Evolutionary conservation across 2,113 vertebrate genomes (phyloP).

Genomic region (Leptobrachium ailaonicum): DNA sequence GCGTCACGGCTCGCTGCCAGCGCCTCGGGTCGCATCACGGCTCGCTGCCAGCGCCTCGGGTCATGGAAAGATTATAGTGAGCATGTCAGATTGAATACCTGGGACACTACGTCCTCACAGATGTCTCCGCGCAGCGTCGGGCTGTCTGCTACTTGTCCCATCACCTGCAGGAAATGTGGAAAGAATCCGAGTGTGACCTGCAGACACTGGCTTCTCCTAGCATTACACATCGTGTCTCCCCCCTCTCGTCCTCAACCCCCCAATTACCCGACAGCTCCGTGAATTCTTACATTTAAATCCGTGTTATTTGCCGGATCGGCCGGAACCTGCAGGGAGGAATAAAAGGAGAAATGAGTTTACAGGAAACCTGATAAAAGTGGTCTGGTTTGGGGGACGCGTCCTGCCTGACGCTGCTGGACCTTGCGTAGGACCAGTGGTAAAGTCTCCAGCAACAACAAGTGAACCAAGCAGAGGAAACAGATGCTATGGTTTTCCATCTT

Average conservation of each 20-base stretch:
- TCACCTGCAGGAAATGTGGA: conserved; percentile 7
- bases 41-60: neutral
- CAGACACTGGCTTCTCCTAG: neutral
- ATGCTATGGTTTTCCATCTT: no score
- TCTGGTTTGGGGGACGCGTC: no score
- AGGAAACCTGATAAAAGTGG: no score
- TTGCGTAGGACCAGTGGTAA: no score
- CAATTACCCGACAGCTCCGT: neutral
- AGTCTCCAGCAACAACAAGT: no score
- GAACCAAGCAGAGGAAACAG: no score
- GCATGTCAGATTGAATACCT: neutral
- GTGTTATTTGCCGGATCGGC: neutral
- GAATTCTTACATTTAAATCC: neutral
- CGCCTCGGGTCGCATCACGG: neutral
- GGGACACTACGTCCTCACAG: conserved; percentile 16
- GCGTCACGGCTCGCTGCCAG: neutral
- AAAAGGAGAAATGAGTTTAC: no score
- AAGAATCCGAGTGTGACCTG: neutral
- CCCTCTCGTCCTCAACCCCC: neutral
- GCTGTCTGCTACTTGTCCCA: neutral
- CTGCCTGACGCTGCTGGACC: no score
- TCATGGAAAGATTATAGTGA: neutral
- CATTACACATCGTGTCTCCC: neutral
- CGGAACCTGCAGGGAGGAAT: conserved; percentile 7
- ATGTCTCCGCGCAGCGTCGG: conserved; percentile 2